These are phyloP conservation scores for Helostoma temminkii DNA, from an alignment of 2,797 vertebrate species.

Conservation along the genomic window DNA sequence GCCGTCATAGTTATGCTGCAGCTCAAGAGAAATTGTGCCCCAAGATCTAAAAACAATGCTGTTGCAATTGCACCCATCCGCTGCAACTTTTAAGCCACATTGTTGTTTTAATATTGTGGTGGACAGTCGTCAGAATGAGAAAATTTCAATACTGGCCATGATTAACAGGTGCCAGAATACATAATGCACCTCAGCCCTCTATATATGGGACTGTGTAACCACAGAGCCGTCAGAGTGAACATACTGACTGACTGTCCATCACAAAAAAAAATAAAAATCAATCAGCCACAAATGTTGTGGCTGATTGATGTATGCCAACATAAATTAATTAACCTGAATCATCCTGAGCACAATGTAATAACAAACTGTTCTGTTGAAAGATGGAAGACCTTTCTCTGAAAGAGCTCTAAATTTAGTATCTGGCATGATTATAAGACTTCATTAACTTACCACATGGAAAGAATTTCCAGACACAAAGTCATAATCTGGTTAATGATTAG, in stretches of 20 bases:
- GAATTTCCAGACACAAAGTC: conserved; percentile 41
- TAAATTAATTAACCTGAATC: conserved; percentile 12
- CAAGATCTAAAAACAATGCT: conserved; percentile 25
- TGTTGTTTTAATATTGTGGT: too few relatives aligned
- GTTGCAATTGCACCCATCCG: neutral
- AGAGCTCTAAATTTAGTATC: conserved; percentile 4
- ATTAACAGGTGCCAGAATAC: too few relatives aligned
- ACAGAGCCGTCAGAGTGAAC: too few relatives aligned
- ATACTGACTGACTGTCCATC: too few relatives aligned
- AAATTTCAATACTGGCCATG: too few relatives aligned
- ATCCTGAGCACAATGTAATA: neutral
- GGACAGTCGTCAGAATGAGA: too few relatives aligned
- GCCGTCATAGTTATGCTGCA: conserved; percentile 46
- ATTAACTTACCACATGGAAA: conserved; percentile 11
- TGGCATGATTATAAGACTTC: conserved; percentile 8
- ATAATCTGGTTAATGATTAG: conserved; percentile 78
- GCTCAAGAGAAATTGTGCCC: conserved; percentile 56
- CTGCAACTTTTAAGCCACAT: too few relatives aligned
- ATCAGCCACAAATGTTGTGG: too few relatives aligned
- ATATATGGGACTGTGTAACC: too few relatives aligned
- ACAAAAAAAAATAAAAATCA: too few relatives aligned
- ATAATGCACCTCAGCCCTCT: too few relatives aligned
- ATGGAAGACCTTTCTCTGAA: conserved; percentile 9
- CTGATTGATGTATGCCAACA: neutral
- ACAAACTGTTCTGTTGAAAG: neutral